Evolutionary conservation across 2,113 vertebrate species (phyloP), one percentile per base, ranked within the genome.

Genomic region (Lamprotornis superbus): DNA sequence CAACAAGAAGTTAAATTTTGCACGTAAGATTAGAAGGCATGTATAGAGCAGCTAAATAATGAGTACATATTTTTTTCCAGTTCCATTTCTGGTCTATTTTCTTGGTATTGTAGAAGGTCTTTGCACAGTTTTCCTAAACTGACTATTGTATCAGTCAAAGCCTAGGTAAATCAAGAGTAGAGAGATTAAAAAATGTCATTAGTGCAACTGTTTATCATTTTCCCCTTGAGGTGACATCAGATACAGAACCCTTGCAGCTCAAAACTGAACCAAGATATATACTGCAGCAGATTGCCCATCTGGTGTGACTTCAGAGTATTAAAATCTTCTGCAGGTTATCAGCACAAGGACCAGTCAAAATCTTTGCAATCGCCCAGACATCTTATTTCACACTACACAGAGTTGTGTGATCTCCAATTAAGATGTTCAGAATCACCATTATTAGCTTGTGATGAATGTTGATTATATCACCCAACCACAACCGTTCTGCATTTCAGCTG

Each of bases 361-460:
- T 80, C 90, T 81, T 88, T 64, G 35, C 57, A 86, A 87, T 92
- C 17, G 11, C 31, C 28, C 69, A 89, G 86, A 92, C 94, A 92
- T 90, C 79, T 93, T 94, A 95, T 90, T 97, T 96, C 90, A 92
- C 65, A 95, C 76, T 94, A 90, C 88, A 94, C 16, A 82, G 91
- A 90, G 69, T 11, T 63, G 52, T 78, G 83, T 87, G 86, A 94
- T 92, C 80, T 94, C 90, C 88, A 96, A 71, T 95, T 96, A 96
- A 93, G 93, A 94, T 96, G 86, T 81, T 90, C 69, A 90, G 85
- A 93, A 78, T 83, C 69, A 68, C 78, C 5, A 3, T 94, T 92
- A 94, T 64, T 94, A 86, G 76, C 56, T 86, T 83, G 52, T 81
- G 83, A 93, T 94, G 82, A 93, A 78, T 68, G 86, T 47, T 97